Base-by-base conservation (phyloP, 2,888 invertebrate species). In the Eristalinus sepulchralis region DNA sequence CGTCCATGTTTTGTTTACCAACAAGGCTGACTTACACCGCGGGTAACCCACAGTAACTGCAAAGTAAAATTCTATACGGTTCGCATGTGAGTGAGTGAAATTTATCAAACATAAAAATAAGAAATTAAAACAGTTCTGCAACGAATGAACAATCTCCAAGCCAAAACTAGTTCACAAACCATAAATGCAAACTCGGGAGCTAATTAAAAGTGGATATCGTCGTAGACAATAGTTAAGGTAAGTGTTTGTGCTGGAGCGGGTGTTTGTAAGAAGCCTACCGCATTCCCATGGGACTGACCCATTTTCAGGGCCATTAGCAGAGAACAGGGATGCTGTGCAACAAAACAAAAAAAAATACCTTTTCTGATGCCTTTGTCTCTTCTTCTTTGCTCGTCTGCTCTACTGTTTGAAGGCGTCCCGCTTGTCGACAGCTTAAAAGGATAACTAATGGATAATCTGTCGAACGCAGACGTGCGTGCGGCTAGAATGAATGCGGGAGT, bases 1-100 rank as follows among this genome's bases (percentile, higher is more conserved):
- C 64, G 47, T 63, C 67, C 81, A 72, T 76, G 81, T 81, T 85
- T 85, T 85, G 85, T 81, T 85, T 81, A 85, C 81, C 77, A 81
- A 85, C 81, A 81, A 78, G 73, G 68, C 77, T 81, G 63, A 36
- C 67, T 64, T 33, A 57, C 34, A 13, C 22, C 63, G 55, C 84
- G 68, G 64, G 77, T 85, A 64, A 64, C 81, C 81, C 77, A 57
- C 72, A 70, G 81, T 73, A 77, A 81, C 81, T 67, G 72, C 78
- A 77, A 73, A 22, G 17, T 22, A 11, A 57, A 57, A 24, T 77
- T 73, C 31, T 27, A 31, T 81, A 68, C 72, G 72, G 81, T 73
- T 70, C 55, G 55, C 71, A 62, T 70, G 75, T 72, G 60, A 47
- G 47, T 47, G 71, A 66, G 17, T 34, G 72, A 72, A 67, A 67